Base-by-base conservation (phyloP, 2,113 vertebrate species). In the Dasyprocta punctata region DNA sequence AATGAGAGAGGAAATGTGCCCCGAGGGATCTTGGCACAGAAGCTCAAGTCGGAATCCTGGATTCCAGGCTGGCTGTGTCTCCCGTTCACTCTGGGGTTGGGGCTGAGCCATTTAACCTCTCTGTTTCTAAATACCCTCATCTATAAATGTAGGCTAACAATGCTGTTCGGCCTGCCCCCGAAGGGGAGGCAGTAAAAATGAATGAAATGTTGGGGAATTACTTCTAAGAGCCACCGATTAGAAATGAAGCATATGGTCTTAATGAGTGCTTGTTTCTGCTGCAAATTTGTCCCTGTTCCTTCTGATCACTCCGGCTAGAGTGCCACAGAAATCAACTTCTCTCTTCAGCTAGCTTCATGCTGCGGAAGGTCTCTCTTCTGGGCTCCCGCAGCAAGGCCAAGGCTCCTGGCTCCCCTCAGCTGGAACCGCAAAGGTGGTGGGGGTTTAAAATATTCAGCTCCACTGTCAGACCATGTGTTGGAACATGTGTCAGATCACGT, bases 171-270 rank as follows among this genome's bases (percentile, higher is more conserved):
- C 92, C 96, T 97, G 97, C 85, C 93, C 96, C 96, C 83, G 95
- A 97, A 98, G 96, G 96, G 88, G 90, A 98, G 87, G 97, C 96
- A 97, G 96, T 97, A 97, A 98, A 98, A 97, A 98, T 97, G 97
- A 98, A 97, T 97, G 96, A 97, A 98, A 97, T 97, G 97, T 97
- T 73, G 28, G 92, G 86, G 97, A 98, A 98, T 97, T 93, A 96
- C 97, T 97, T 97, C 97, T 95, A 97, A 97, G 94, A 97, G 96
- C 96, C 97, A 97, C 96, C 84, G 93, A 97, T 98, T 97, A 97
- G 95, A 97, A 98, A 97, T 93, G 96, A 77, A 97, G 96, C 97
- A 98, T 98, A 97, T 98, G 98, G 98, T 97, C 97, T 97, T 98
- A 95, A 97, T 97, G 97, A 97, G 88, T 63, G 92, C 95, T 97